A percentile compares a stretch with the other conserved stretches of the same genome.
phyloP scores from a whole-genome alignment of 2,113 vertebrate genomes.

The Ginglymostoma cirratum region DNA sequence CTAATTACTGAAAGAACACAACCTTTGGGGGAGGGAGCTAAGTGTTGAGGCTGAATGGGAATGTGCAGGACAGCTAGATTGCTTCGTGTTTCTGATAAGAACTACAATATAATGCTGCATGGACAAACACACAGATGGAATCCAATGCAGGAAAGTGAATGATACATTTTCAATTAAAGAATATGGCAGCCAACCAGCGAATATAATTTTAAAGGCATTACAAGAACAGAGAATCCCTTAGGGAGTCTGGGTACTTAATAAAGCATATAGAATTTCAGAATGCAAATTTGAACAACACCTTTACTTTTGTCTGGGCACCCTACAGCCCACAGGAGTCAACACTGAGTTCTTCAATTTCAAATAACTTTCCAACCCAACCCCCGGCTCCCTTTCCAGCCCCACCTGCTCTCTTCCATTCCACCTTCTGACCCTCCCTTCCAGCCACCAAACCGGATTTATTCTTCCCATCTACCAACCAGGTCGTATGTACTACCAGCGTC shows the following conservation, averaged over 20 bases:
- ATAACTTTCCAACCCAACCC: too few relatives aligned
- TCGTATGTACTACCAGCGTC: too few relatives aligned
- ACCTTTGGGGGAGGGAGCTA: background rate
- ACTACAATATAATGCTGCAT: background rate
- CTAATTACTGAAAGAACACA: background rate
- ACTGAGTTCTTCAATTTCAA: too few relatives aligned
- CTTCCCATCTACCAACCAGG: too few relatives aligned
- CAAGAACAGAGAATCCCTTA: background rate
- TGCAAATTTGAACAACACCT: too few relatives aligned
- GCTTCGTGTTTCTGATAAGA: background rate
- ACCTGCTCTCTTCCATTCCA: too few relatives aligned
- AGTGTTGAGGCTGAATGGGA: too few relatives aligned
- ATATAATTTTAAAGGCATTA: background rate
- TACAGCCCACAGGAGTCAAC: too few relatives aligned
- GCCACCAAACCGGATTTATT: too few relatives aligned
- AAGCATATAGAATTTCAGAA: background rate
- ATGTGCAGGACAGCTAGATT: background rate
- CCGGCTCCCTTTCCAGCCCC: too few relatives aligned
- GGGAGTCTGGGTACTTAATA: background rate
- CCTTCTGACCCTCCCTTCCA: too few relatives aligned
- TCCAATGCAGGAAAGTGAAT: background rate
- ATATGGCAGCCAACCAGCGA: background rate
- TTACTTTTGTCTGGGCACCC: too few relatives aligned
- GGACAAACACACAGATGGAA: background rate
- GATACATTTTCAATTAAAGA: background rate